A percentile compares a stretch with the other conserved stretches of the same genome.
Evolutionary conservation across 2,888 invertebrate species (phyloP).

Genomic region (Hirtodrosophila trivittata): DNA sequence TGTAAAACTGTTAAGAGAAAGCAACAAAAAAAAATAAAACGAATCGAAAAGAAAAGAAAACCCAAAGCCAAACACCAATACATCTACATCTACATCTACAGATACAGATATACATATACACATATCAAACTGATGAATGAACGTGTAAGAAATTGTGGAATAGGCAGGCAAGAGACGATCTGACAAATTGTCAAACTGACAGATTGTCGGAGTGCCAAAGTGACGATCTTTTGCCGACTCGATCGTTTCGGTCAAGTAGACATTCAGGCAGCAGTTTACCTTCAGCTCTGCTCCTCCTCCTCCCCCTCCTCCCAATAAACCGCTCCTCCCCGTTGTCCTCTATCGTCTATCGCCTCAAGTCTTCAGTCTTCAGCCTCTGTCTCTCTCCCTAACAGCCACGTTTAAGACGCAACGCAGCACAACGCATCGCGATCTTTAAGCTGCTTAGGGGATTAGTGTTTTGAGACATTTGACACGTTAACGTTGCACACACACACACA

Average conservation of each 20-base stretch:
- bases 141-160: too few relatives aligned
- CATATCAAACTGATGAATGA: constrained; percentile 63
- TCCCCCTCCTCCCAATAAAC: background rate
- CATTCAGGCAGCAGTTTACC: constrained; percentile 48
- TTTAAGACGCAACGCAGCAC: constrained; percentile 57
- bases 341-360: constrained; percentile 1
- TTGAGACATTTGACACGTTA: constrained; percentile 82
- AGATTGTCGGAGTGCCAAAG: constrained; percentile 4
- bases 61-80: constrained; percentile 34
- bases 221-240: constrained; percentile 28
- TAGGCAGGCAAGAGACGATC: constrained; percentile 35
- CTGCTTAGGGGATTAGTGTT: constrained; percentile 83
- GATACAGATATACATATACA: background rate
- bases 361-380: constrained; percentile 7
- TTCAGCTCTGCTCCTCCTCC: background rate
- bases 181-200: constrained; percentile 10
- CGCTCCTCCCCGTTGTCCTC: constrained; percentile 8
- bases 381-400: constrained; percentile 30
- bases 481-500: constrained; percentile 60
- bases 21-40: constrained; percentile 30
- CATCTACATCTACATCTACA: constrained; percentile 3
- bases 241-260: constrained; percentile 62
- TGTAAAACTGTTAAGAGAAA: constrained; percentile 65
- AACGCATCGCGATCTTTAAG: constrained; percentile 80
- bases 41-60: constrained; percentile 34